Conservation (phyloP, 2,797 vertebrate species). For the Ambastaia sidthimunki region DNA sequence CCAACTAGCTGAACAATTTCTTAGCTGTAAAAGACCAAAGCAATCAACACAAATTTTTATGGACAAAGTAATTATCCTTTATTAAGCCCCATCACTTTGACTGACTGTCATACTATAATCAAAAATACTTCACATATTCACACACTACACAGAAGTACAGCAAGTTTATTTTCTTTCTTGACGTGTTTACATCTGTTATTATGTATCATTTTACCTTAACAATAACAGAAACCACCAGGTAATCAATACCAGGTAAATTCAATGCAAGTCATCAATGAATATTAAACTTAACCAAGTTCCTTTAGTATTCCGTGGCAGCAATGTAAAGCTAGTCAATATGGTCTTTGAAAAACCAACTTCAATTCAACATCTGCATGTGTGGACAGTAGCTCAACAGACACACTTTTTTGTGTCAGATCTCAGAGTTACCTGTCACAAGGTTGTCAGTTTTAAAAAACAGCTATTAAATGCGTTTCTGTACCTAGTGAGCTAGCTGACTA, state of each 20-base stretch:
- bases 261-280: neutral
- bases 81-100: constrained; percentile 19
- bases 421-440: too few relatives aligned
- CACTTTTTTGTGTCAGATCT: too few relatives aligned
- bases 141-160: neutral
- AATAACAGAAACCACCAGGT: neutral
- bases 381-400: too few relatives aligned
- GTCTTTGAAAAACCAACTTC: too few relatives aligned
- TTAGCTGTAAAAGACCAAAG: constrained; percentile 13
- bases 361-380: too few relatives aligned
- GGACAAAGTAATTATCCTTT: constrained; percentile 37
- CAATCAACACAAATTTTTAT: constrained; percentile 29
- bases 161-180: neutral
- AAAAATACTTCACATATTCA: neutral
- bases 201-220: neutral
- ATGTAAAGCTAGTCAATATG: too few relatives aligned
- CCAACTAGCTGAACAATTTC: neutral
- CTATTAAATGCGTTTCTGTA: too few relatives aligned
- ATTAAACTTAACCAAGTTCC: neutral
- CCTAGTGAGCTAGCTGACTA: too few relatives aligned
- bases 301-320: too few relatives aligned
- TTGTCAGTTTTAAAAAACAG: too few relatives aligned
- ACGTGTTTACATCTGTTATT: constrained; percentile 4
- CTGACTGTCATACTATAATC: constrained; percentile 21
- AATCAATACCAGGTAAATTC: neutral